Conservation (phyloP, 2,797 vertebrate genomes). For the Acestrorhynchus altus region DNA sequence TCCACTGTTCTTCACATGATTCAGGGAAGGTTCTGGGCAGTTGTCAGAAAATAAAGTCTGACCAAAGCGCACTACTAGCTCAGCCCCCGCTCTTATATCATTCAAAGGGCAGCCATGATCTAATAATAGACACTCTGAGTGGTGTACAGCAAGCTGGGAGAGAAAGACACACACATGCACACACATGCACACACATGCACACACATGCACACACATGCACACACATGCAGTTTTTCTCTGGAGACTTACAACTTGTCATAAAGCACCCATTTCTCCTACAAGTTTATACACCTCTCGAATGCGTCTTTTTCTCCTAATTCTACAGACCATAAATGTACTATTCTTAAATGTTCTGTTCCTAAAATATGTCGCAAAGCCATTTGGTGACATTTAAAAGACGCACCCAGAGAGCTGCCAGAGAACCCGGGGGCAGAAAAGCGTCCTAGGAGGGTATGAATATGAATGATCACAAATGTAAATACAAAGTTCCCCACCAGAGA, state of each 20-base stretch:
- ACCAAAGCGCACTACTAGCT: slow-evolving; percentile 22
- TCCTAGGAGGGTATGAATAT: not conserved
- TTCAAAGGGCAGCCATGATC: slow-evolving; percentile 38
- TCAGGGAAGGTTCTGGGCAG: slow-evolving; percentile 6
- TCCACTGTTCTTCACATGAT: slow-evolving; percentile 6
- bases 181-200: not conserved
- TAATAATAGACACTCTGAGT: slow-evolving; percentile 47
- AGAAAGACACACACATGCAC: not conserved
- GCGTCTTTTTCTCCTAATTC: not conserved
- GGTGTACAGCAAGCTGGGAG: not conserved
- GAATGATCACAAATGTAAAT: not conserved
- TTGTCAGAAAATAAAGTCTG: slow-evolving; percentile 21
- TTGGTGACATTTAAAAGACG: not conserved
- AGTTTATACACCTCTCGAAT: not conserved
- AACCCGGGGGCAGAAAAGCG: no score
- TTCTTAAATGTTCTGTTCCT: not conserved
- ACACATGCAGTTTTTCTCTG: not conserved
- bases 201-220: not conserved
- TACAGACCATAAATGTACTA: not conserved
- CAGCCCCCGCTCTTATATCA: slow-evolving; percentile 34
- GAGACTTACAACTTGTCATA: slow-evolving; percentile 7
- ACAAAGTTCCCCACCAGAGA: not conserved
- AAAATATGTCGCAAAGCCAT: not conserved
- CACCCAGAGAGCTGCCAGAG: not conserved
- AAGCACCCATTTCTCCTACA: slow-evolving; percentile 3